These are phyloP conservation scores for Eledona agricola DNA, from an alignment of 2,888 invertebrate genomes.

Conservation along the genomic window DNA sequence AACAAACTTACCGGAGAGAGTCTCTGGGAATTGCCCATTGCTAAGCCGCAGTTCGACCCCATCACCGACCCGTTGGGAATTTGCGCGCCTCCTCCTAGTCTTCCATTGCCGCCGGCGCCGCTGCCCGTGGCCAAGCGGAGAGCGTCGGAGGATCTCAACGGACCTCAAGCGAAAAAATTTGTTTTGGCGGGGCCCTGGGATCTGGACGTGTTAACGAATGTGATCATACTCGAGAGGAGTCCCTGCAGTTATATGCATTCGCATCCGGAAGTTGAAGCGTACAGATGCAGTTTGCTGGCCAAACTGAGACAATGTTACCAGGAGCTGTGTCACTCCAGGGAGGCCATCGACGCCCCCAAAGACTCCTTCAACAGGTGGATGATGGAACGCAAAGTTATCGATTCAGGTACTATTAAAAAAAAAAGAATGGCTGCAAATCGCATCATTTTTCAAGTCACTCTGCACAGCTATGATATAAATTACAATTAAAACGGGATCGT, in stretches of 20 bases:
- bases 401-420: too few species aligned
- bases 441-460: too few species aligned
- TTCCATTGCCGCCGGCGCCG: conserved; percentile 61
- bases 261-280: conserved; percentile 93
- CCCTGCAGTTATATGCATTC: conserved; percentile 89
- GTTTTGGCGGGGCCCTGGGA: conserved; percentile 94
- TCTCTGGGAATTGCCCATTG: conserved; percentile 95
- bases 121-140: conserved; percentile 75
- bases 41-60: conserved; percentile 86
- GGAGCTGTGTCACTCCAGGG: conserved; percentile 91
- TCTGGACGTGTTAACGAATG: conserved; percentile 91
- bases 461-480: too few species aligned
- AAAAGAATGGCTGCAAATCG: too few species aligned
- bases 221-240: conserved; percentile 86
- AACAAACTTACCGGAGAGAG: conserved; percentile 95
- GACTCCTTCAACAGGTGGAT: conserved; percentile 97
- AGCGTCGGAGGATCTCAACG: conserved; percentile 78
- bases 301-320: conserved; percentile 92
- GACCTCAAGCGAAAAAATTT: conserved; percentile 83
- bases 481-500: too few species aligned
- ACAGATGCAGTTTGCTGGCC: conserved; percentile 80
- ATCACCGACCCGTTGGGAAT: conserved; percentile 67
- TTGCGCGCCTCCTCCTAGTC: conserved; percentile 50
- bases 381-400: conserved; percentile 92
- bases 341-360: conserved; percentile 93